These are phyloP conservation scores for Drosophila stalkeri DNA, from an alignment of 2,888 invertebrate species.

Conservation along the genomic window DNA sequence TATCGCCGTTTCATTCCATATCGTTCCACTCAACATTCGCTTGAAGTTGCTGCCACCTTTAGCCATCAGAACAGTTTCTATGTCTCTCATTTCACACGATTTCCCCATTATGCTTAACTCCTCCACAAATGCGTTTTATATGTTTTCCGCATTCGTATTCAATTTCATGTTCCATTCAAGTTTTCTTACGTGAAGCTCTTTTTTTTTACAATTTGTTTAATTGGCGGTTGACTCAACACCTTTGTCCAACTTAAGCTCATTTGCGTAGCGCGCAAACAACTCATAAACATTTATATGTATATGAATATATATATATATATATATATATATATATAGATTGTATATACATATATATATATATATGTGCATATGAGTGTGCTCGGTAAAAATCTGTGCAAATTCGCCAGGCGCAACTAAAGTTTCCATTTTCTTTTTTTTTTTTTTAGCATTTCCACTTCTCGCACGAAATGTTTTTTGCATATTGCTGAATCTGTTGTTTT, in stretches of 20 bases:
- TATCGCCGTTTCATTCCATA: neutral
- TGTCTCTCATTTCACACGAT: neutral
- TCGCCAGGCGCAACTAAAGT: neutral
- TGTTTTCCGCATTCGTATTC: neutral
- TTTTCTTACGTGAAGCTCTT: neutral
- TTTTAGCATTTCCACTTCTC: neutral
- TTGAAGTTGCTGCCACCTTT: neutral
- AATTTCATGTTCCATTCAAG: neutral
- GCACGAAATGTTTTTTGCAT: slow-evolving; percentile 25
- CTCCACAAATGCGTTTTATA: neutral
- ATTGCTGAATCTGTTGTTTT: slow-evolving; percentile 29
- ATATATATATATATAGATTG: neutral
- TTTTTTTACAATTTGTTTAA: slow-evolving; percentile 31
- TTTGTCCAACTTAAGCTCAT: slow-evolving; percentile 14
- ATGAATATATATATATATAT: neutral
- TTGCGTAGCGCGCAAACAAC: neutral
- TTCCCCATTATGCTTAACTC: neutral
- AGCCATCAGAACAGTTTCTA: neutral
- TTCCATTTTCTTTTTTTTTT: neutral
- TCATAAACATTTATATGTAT: neutral
- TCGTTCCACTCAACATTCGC: neutral
- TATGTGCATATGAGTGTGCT: neutral
- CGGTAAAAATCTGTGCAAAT: slow-evolving; percentile 12
- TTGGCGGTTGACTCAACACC: slow-evolving; percentile 30
- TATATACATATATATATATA: neutral